Base-by-base conservation (phyloP, 2,888 invertebrate species). In the Camptogramma bilineatum region DNA sequence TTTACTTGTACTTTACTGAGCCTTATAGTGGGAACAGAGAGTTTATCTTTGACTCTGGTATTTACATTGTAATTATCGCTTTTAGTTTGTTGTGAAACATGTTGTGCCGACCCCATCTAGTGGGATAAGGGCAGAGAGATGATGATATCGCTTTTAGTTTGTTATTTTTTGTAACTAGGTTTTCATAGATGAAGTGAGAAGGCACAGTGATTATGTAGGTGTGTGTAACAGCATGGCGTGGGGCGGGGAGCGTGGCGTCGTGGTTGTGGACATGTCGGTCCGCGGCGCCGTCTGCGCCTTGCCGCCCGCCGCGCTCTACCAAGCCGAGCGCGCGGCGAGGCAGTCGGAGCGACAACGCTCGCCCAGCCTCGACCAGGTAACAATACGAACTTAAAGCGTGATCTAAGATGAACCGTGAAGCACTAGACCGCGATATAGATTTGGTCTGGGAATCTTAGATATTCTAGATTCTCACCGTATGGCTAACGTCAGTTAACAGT, bases 171-270 rank as follows among this genome's bases (percentile, higher is more conserved):
- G n/a, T n/a, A n/a, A n/a, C n/a, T n/a, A n/a, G n/a, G n/a, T n/a
- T n/a, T n/a, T n/a, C n/a, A n/a, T n/a, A n/a, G n/a, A n/a, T n/a
- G 21, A 21, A 21, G 21, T 2, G 2, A 21, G 21, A 21, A 21
- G 21, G 21, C 21, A n/a, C n/a, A n/a, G n/a, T n/a, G n/a, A n/a
- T n/a, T n/a, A n/a, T n/a, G n/a, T n/a, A n/a, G n/a, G n/a, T n/a
- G n/a, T 39, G 4, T 13, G 34, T 34, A 0, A 50, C 92, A 99
- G 99, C 86, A 95, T 99, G 96, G 98, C 98, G 81, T 99, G 98
- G 94, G 99, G 99, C 81, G 99, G 98, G 87, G 99, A 99, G 93
- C 96, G 97, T 79, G 99, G 99, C 79, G 94, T 99, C 87, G 98
- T 98, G 86, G 96, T 99, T 90, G 96, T 98, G 84, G 99, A 99